Evolutionary conservation across 2,888 invertebrate genomes (phyloP).

Genomic region (Eilema sororculum): DNA sequence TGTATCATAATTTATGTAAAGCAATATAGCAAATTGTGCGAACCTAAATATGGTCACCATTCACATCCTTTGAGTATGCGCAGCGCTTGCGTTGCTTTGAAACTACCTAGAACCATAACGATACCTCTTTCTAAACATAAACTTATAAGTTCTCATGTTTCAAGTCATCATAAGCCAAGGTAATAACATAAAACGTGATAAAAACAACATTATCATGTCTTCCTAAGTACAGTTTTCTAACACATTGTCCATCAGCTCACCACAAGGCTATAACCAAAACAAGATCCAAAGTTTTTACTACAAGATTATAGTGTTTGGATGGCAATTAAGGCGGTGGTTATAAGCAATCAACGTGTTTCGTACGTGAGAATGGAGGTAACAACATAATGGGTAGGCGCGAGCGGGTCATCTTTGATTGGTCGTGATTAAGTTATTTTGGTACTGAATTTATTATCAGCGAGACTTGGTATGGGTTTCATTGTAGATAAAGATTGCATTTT

Average conservation of each 20-base stretch:
- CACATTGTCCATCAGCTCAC: conserved; percentile 4
- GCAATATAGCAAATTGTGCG: no score
- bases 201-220: background rate
- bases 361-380: conserved; percentile 53
- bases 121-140: no score
- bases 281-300: conserved; percentile 25
- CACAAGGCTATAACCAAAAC: conserved; percentile 24
- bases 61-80: no score
- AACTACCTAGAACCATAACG: no score
- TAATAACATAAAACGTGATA: background rate
- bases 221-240: background rate
- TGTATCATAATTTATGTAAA: no score
- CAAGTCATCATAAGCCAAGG: no score
- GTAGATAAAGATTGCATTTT: background rate
- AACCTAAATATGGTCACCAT: no score
- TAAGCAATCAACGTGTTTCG: conserved; percentile 47
- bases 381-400: conserved; percentile 39
- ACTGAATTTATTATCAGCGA: conserved; percentile 13
- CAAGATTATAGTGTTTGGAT: conserved; percentile 45
- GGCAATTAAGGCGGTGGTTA: conserved; percentile 50
- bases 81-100: no score
- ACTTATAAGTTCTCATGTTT: no score
- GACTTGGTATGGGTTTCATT: conserved; percentile 10
- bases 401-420: conserved; percentile 41
- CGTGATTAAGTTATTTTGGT: conserved; percentile 39